A percentile compares a stretch with the other conserved stretches of the same genome.
phyloP scores from a whole-genome alignment of 2,113 vertebrate species.

The Speoplatyrhinus poulsoni region DNA sequence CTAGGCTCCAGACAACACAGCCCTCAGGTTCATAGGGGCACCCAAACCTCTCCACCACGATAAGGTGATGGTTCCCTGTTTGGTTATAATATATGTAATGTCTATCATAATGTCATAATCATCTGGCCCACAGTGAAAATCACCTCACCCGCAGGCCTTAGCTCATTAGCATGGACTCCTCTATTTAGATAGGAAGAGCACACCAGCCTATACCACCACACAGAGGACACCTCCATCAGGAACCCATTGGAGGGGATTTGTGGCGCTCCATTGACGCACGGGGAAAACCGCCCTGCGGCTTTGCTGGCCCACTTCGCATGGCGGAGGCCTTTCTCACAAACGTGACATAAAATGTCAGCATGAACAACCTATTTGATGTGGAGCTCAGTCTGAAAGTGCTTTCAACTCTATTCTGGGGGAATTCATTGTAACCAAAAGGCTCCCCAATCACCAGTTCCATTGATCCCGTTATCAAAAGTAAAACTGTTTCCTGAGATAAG shows the following conservation, averaged over 20 bases:
- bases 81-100: background rate
- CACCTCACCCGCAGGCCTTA: conserved; percentile 15
- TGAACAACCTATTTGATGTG: conserved; percentile 2
- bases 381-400: background rate
- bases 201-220: conserved; percentile 25
- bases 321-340: conserved; percentile 20
- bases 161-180: conserved; percentile 52
- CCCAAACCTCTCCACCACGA: too few relatives aligned
- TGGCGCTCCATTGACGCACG: conserved; percentile 52
- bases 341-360: background rate
- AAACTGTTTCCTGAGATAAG: too few relatives aligned
- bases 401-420: background rate
- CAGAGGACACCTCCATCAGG: conserved; percentile 17
- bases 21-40: too few relatives aligned
- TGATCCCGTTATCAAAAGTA: too few relatives aligned
- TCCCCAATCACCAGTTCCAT: too few relatives aligned
- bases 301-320: conserved; percentile 23
- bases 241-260: conserved; percentile 46
- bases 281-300: conserved; percentile 35
- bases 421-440: too few relatives aligned
- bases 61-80: too few relatives aligned
- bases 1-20: too few relatives aligned
- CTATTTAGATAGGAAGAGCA: conserved; percentile 8
- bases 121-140: conserved; percentile 30
- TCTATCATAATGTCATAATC: conserved; percentile 24